Percentiles rank a stretch among this genome's conserved stretches.
Evolutionary conservation across 2,797 vertebrate species (phyloP).

Genomic region (Rachycentron canadum): DNA sequence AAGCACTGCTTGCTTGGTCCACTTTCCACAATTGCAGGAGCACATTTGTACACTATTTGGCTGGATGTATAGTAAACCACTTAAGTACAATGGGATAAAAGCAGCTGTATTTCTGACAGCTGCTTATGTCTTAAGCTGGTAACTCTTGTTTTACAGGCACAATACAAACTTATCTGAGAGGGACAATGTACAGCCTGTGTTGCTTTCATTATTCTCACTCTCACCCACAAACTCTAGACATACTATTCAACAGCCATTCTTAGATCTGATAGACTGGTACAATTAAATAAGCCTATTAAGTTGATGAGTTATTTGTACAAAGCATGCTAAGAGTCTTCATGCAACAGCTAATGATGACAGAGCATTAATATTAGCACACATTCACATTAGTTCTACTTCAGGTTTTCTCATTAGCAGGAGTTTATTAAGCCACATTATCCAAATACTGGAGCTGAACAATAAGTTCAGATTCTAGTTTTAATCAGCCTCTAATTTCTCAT

Average conservation of each 20-base stretch:
- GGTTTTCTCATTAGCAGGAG: slow-evolving; percentile 22
- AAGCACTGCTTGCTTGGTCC: neutral
- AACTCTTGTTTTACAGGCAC: slow-evolving; percentile 46
- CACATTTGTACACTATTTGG: neutral
- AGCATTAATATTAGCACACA: slow-evolving; percentile 22
- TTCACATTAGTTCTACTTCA: slow-evolving; percentile 26
- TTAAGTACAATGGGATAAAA: neutral
- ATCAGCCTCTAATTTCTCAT: slow-evolving; percentile 13
- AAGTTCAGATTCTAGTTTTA: slow-evolving; percentile 25
- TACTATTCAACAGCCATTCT: slow-evolving; percentile 20
- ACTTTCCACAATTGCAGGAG: neutral
- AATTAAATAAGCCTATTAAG: slow-evolving; percentile 12
- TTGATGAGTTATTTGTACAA: slow-evolving; percentile 1
- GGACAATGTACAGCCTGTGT: slow-evolving; percentile 4
- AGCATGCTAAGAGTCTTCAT: slow-evolving; percentile 8
- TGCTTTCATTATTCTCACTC: slow-evolving; percentile 1
- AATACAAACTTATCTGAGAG: slow-evolving; percentile 8
- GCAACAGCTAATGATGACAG: slow-evolving; percentile 18
- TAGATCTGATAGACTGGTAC: slow-evolving; percentile 4
- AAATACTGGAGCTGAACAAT: slow-evolving; percentile 27
- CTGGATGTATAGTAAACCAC: slow-evolving; percentile 8
- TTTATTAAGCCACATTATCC: slow-evolving; percentile 20
- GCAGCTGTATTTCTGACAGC: slow-evolving; percentile 28
- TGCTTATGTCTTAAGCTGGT: slow-evolving; percentile 38
- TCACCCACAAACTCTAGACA: slow-evolving; percentile 12